These are phyloP conservation scores for Gallinago stenura DNA, from an alignment of 2,797 vertebrate genomes.

Conservation along the genomic window DNA sequence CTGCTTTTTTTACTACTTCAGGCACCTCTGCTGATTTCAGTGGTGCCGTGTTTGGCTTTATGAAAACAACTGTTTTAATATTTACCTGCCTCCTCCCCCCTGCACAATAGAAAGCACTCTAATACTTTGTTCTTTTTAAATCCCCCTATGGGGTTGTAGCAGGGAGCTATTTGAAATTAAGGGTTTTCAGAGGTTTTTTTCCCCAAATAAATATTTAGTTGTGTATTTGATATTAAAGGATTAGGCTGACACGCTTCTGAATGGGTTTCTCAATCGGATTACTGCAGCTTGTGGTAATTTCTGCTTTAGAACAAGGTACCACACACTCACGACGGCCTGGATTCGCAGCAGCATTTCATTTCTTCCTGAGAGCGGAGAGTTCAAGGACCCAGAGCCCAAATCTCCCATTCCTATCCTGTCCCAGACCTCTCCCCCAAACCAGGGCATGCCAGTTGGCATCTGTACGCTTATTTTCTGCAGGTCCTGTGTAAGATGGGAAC, in stretches of 20 bases:
- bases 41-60: neutral
- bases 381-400: neutral
- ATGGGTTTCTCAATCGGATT: constrained; percentile 65
- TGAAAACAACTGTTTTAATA: constrained; percentile 15
- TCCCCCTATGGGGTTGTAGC: constrained; percentile 49
- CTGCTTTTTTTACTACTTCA: neutral
- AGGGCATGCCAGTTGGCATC: neutral
- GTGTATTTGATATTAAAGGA: constrained; percentile 69
- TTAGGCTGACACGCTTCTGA: constrained; percentile 62
- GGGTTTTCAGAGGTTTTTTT: neutral
- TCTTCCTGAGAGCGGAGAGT: neutral
- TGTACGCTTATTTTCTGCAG: neutral
- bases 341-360: neutral
- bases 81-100: constrained; percentile 27
- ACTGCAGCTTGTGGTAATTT: constrained; percentile 48
- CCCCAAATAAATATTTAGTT: constrained; percentile 49
- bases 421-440: neutral
- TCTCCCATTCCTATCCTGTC: neutral
- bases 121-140: constrained; percentile 43
- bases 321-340: neutral
- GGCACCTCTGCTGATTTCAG: neutral
- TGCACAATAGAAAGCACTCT: neutral
- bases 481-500: neutral
- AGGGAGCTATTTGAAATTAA: constrained; percentile 38
- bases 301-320: constrained; percentile 37